Percentiles rank a stretch among this genome's conserved stretches.
Conservation (phyloP, 2,888 invertebrate species). For the Stegana nigrithorax region DNA sequence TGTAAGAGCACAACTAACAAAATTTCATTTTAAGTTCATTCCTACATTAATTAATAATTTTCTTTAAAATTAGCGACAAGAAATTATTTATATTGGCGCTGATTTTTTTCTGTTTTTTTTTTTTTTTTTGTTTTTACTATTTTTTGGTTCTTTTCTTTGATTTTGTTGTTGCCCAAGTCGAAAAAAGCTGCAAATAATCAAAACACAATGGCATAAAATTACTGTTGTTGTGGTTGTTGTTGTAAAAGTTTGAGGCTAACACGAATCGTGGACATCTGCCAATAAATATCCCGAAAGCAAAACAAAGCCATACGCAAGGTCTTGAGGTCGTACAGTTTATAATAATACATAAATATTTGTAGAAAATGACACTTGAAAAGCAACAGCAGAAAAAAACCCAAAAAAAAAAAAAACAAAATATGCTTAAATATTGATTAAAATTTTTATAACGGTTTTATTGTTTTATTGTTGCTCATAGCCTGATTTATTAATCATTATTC, state of each 20-base stretch:
- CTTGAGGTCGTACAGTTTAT: not conserved
- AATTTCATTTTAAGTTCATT: not conserved
- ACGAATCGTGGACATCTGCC: no score
- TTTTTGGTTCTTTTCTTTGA: no score
- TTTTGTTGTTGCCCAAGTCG: no score
- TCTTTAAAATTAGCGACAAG: constrained; percentile 10
- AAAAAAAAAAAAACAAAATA: not conserved
- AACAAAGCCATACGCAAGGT: not conserved
- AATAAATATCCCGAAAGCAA: not conserved
- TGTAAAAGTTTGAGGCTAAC: no score
- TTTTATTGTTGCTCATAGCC: no score
- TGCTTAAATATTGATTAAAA: not conserved
- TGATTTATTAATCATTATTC: no score
- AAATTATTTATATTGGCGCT: no score
- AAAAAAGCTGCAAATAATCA: not conserved
- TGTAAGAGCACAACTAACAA: no score
- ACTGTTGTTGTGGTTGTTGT: no score
- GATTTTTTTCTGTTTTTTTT: constrained; percentile 12
- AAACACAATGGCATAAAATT: not conserved
- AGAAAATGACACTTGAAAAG: not conserved
- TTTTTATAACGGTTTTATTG: not conserved
- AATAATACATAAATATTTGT: not conserved
- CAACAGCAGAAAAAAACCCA: no score
- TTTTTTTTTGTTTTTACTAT: not conserved
- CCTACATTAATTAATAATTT: constrained; percentile 20